These are phyloP conservation scores for Iselma pallidipennis DNA, from an alignment of 2,888 invertebrate genomes.

Conservation along the genomic window DNA sequence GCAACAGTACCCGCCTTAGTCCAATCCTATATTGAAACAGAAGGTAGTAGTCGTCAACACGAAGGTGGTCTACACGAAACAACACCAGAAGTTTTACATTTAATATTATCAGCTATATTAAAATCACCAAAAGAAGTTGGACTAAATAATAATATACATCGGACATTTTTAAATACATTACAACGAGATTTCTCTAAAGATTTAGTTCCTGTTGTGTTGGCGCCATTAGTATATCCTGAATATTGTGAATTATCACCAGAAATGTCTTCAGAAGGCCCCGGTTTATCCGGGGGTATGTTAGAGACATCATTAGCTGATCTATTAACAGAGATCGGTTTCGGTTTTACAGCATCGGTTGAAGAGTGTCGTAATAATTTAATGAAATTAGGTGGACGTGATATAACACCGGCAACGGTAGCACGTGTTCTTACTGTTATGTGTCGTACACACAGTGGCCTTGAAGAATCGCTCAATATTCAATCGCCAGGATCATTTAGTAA, in stretches of 20 bases:
- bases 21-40: constrained; percentile 83
- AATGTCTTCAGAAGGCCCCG: constrained; percentile 67
- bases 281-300: constrained; percentile 60
- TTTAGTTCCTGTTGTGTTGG: constrained; percentile 85
- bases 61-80: constrained; percentile 89
- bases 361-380: constrained; percentile 85
- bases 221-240: constrained; percentile 84
- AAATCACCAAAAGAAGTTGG: constrained; percentile 66
- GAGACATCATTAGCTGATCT: constrained; percentile 84
- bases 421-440: constrained; percentile 86
- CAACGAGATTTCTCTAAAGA: constrained; percentile 87
- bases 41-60: constrained; percentile 68
- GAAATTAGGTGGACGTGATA: constrained; percentile 79
- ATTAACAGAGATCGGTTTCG: constrained; percentile 84
- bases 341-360: constrained; percentile 83
- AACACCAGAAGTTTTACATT: constrained; percentile 85
- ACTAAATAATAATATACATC: constrained; percentile 73
- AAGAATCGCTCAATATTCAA: constrained; percentile 60
- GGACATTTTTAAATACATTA: constrained; percentile 79
- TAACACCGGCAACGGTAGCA: constrained; percentile 81
- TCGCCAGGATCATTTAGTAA: constrained; percentile 66
- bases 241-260: constrained; percentile 69
- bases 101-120: constrained; percentile 69
- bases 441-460: constrained; percentile 77
- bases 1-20: constrained; percentile 83